Evolutionary conservation across 2,888 invertebrate genomes (phyloP), one percentile per base, ranked within the genome.

Genomic region (Pandemis heparana): DNA sequence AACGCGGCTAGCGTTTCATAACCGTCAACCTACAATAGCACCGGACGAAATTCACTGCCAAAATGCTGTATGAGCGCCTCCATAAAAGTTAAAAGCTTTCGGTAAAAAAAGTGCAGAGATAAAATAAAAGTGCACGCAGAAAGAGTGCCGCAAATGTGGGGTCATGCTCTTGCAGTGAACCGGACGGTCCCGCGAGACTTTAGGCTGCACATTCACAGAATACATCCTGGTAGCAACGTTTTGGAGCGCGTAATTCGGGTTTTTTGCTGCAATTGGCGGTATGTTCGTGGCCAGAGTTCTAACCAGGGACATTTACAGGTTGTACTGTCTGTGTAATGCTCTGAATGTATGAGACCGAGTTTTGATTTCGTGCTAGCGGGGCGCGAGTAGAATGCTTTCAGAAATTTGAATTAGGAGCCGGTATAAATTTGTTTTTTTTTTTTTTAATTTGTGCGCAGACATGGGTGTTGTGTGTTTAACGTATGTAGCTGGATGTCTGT

Each of bases 41-140:
- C 71, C 79, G 79, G 76, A 77, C 77, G 77, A 86, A 87, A 87
- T 86, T 85, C 84, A 83, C 87, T 84, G 82, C 84, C 81, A 86
- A 89, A 92, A 88, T 87, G 82, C 83, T 84, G 84, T 87, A 88
- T 86, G 85, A 86, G 85, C 85, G 87, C 85, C 85, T 86, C 84
- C 84, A 89, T 89, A 89, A 92, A 92, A 90, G 90, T 91, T 92
- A 92, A 93, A 92, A 92, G 92, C 92, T 91, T 92, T 92, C 85
- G 87, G 85, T 82, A 82, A 90, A 93, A 92, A 90, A 90, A 81
- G 85, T 82, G 81, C 78, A 78, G 77, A 80, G 83, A 86, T 85
- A 86, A 90, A 91, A 89, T 89, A 89, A 88, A 88, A 87, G 83
- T 85, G 85, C 80, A 83, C 85, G 87, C 87, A 79, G 86, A 91